Conservation (phyloP, 2,888 invertebrate species). For the Stenoptilia bipunctidactyla region DNA sequence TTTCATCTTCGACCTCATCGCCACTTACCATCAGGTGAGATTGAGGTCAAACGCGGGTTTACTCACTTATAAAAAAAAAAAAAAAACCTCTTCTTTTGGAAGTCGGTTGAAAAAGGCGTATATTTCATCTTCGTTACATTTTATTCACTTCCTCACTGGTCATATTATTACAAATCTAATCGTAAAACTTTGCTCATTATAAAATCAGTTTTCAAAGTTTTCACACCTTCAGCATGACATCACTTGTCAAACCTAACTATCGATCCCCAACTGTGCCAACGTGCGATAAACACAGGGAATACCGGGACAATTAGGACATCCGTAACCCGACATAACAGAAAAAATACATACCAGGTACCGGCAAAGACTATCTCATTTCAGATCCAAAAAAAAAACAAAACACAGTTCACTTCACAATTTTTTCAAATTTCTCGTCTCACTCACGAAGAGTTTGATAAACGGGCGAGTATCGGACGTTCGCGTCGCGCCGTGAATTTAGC, state of each 20-base stretch:
- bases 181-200: too few species aligned
- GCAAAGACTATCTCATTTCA: constrained; percentile 49
- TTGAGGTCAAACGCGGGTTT: too few species aligned
- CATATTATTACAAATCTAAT: too few species aligned
- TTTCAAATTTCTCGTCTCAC: constrained; percentile 20
- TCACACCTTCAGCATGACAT: not conserved
- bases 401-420: constrained; percentile 33
- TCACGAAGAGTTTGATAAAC: constrained; percentile 24
- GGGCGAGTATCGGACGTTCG: constrained; percentile 34
- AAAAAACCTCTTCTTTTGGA: too few species aligned
- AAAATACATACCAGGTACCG: constrained; percentile 32
- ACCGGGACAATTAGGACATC: not conserved
- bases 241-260: constrained; percentile 21
- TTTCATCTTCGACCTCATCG: too few species aligned
- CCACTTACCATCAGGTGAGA: too few species aligned
- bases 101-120: too few species aligned
- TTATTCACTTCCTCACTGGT: too few species aligned
- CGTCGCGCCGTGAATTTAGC: constrained; percentile 40
- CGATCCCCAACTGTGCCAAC: constrained; percentile 26
- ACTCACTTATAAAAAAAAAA: too few species aligned
- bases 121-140: too few species aligned
- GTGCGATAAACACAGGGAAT: constrained; percentile 25
- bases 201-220: too few species aligned
- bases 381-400: constrained; percentile 10
- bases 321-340: constrained; percentile 12